Base-by-base conservation (phyloP, 2,113 vertebrate genomes). In the Marmota flaviventris region DNA sequence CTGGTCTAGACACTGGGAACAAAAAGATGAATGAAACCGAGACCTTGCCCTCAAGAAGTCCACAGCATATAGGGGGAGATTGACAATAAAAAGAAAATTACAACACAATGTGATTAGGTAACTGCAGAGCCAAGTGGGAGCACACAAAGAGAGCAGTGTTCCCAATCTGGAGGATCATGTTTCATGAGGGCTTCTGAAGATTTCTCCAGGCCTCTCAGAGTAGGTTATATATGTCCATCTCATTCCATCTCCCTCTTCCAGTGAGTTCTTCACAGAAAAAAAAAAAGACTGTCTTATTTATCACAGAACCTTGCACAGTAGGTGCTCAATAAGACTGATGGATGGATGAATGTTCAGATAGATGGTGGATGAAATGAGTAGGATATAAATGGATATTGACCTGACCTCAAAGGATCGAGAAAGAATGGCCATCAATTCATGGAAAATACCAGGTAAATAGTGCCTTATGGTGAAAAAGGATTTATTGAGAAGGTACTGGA, bases 401-500 rank as follows among this genome's bases (percentile, higher is more conserved):
- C 87, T 97, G 84, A 61, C 79, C 91, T 95, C 83, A 94, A 93
- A 98, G 37, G 32, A 89, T 45, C 61, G 61, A 90, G 65, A 4
- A 94, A 95, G 73, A 92, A 94, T 77, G 75, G 45, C 51, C 93
- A 91, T 95, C 78, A 94, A 37, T 91, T 89, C 78, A 48, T 87
- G 73, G 92, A 93, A 95, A 96, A 90, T 72, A 85, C 78, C 37
- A 75, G 42, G 70, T 67, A 95, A 97, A 85, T 53, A 69, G 83
- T 25, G 6, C 18, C 83, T 89, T 90, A 32, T 82, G 45, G 56
- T 79, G 27, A 95, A 94, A 90, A 32, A 14, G 65, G 61, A 96
- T 94, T 96, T 96, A 92, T 73, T 89, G 91, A 94, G 53, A 96
- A 97, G 65, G 70, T 76, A 77, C 76, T 77, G 29, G 83, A 97